Evolutionary conservation across 2,797 vertebrate genomes (phyloP), one percentile per base, ranked within the genome.

Genomic region (Oreortyx pictus): DNA sequence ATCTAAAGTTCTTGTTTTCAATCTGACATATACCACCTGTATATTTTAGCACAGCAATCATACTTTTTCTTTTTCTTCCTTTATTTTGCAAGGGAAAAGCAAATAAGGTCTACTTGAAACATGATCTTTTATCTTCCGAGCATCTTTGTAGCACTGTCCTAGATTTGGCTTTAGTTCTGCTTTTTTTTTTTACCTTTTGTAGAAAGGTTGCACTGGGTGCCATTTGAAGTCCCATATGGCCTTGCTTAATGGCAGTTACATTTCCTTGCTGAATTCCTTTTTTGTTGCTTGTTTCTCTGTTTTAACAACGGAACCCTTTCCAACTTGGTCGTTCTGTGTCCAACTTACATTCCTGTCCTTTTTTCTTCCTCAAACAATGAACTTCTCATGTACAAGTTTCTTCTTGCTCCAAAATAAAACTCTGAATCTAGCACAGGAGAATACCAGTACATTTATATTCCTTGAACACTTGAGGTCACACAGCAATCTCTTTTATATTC

Each of bases 191-290:
- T 8, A 70, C 78, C 61, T 77, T 82, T 33, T 49, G 9, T 35
- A 33, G 11, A 82, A 68, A 82, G 65, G 76, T 82, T 90, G 81
- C 64, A 29, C 52, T 82, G 46, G 73, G 68, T 52, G 15, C 62
- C 72, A 33, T 9, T 18, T 77, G 72, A 90, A 75, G 46, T 66
- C 49, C 89, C 84, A 88, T 89, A 75, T 92, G 93, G 54, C 23
- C 9, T 74, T 91, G 76, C 76, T 82, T 70, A 25, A 18, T 81
- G 73, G 39, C 87, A 74, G 43, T 86, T 62, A 75, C 23, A 56
- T 68, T 83, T 92, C 59, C 16, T 80, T 43, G 2, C 61, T 86
- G 7, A 56, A 66, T 66, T 43, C 23, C 20, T 92, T 71, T 17
- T 3, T 14, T 67, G 39, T 41, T 41, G 13, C 12, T 41, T 41